Percentiles rank a stretch among this genome's conserved stretches.
phyloP scores from a whole-genome alignment of 2,888 invertebrate genomes.

The Altica lythri region DNA sequence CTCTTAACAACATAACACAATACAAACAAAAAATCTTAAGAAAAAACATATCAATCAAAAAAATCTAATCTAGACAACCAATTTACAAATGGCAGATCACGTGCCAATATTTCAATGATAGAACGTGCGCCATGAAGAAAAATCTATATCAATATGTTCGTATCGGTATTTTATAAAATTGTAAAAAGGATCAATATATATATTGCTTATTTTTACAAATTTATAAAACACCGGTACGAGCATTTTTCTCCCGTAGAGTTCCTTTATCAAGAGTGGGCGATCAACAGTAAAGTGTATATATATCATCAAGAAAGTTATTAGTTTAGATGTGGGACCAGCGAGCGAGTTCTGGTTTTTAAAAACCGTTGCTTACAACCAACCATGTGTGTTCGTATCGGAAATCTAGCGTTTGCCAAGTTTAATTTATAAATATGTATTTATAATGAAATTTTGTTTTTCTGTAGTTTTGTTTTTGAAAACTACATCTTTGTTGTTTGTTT shows the following conservation, averaged over 20 bases:
- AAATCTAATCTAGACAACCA: too few species aligned
- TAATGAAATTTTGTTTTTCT: not conserved
- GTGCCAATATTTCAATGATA: too few species aligned
- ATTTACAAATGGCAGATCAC: too few species aligned
- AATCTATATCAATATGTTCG: too few species aligned
- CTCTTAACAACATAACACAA: too few species aligned
- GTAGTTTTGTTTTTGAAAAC: too few species aligned
- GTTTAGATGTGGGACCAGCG: constrained; percentile 6
- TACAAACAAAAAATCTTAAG: too few species aligned
- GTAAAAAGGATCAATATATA: too few species aligned
- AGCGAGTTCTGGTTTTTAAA: constrained; percentile 5
- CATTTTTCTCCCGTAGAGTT: not conserved
- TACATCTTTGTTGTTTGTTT: too few species aligned
- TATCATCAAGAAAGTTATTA: constrained; percentile 6
- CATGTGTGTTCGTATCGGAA: not conserved
- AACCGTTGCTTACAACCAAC: constrained; percentile 2
- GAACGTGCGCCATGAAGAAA: too few species aligned
- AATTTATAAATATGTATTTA: constrained; percentile 1
- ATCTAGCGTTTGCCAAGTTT: not conserved
- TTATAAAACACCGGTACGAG: not conserved
- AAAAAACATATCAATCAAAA: too few species aligned
- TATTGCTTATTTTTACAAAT: not conserved
- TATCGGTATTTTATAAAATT: too few species aligned
- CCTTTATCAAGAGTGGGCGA: constrained; percentile 1
- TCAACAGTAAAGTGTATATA: not conserved